Base-by-base conservation (phyloP, 2,888 invertebrate genomes). In the Leptinotarsa peninsularis region DNA sequence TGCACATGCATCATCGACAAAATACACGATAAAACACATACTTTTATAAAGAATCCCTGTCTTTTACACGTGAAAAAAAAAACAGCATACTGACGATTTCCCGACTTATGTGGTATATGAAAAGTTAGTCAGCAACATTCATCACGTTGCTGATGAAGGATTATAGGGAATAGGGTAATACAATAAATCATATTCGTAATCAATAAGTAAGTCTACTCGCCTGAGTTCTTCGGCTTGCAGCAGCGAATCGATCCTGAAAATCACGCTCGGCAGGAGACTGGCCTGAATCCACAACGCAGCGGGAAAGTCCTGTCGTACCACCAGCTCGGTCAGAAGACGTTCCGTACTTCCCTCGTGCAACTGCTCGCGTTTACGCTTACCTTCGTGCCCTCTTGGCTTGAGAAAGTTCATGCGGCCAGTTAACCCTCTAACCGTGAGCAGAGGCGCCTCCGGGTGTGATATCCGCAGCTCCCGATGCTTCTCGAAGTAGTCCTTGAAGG, bases 321-420 rank as follows among this genome's bases (percentile, higher is more conserved):
- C 96, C 79, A 97, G 90, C 88, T 99, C 99, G 0, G 98, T 97
- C 17, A 98, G 91, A 63, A 98, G 91, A 74, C 94, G 91, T 81
- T 95, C 93, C 0, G 89, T 89, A 76, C 91, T 90, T n/a, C 92
- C 91, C 66, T 92, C 91, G 2, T 90, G 90, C 10, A 83, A 79
- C 68, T 88, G 87, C 1, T 88, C 88, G 54, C 87, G 88, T 76
- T 88, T 87, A 76, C 88, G 83, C 81, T 89, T 90, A 72, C 84
- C 84, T 77, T 81, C 78, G 13, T 49, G 74, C 21, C 86, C 85
- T 87, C 89, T 87, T n/a, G 91, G 91, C 80, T 90, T 91, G n/a
- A 92, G 89, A 76, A 91, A 92, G 84, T 93, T 92, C 23, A 92
- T 86, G 76, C 90, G 89, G 13, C 85, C 89, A 0, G 93, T 91